Evolutionary conservation across 2,888 invertebrate genomes (phyloP).

Genomic region (Cosmopolites sordidus): DNA sequence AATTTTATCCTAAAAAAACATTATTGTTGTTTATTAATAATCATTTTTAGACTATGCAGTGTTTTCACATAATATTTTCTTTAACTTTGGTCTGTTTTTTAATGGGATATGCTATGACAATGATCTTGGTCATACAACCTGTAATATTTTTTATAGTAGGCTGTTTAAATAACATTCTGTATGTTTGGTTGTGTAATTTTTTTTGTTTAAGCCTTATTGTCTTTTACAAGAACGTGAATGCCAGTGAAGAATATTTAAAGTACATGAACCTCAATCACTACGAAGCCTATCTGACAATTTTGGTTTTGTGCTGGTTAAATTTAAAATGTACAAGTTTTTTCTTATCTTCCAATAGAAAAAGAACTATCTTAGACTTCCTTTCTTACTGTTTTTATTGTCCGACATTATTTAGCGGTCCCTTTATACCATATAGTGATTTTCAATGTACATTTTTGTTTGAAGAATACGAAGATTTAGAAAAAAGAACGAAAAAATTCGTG

Average conservation of each 20-base stretch:
- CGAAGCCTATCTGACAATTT: slow-evolving; percentile 52
- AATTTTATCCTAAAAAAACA: background rate
- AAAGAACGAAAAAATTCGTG: slow-evolving; percentile 48
- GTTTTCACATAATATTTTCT: slow-evolving; percentile 54
- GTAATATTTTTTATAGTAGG: slow-evolving; percentile 50
- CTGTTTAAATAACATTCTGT: slow-evolving; percentile 45
- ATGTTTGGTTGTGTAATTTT: slow-evolving; percentile 57
- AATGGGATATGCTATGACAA: too few species aligned
- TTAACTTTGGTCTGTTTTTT: slow-evolving; percentile 42
- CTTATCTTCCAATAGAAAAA: slow-evolving; percentile 52
- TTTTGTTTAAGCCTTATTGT: slow-evolving; percentile 44
- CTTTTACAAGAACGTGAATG: slow-evolving; percentile 30
- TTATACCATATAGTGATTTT: slow-evolving; percentile 73
- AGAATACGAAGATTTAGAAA: slow-evolving; percentile 36
- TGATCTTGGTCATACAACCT: slow-evolving; percentile 57
- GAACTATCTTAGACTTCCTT: slow-evolving; percentile 52
- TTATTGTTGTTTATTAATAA: background rate
- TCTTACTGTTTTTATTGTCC: slow-evolving; percentile 82
- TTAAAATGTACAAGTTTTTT: slow-evolving; percentile 73
- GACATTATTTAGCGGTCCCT: slow-evolving; percentile 78
- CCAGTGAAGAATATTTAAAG: slow-evolving; percentile 29
- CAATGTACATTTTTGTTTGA: slow-evolving; percentile 44
- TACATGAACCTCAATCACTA: slow-evolving; percentile 43
- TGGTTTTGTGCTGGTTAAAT: slow-evolving; percentile 66
- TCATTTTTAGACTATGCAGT: slow-evolving; percentile 46